A percentile compares a stretch with the other conserved stretches of the same genome.
phyloP scores from a whole-genome alignment of 1,140 invertebrate genomes.

The Telenomus remus region DNA sequence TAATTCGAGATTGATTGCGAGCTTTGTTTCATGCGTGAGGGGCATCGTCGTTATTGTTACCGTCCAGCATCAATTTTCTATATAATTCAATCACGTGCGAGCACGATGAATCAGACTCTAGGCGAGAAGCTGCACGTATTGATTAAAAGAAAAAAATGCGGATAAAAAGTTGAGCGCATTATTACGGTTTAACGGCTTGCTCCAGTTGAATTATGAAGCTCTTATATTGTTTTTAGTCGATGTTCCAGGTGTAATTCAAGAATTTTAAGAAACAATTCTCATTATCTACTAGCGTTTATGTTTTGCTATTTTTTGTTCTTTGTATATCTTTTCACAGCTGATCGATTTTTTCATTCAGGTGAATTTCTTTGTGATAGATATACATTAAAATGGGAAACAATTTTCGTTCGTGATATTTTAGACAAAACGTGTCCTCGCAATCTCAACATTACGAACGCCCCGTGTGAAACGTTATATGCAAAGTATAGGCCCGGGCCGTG shows the following conservation, averaged over 20 bases:
- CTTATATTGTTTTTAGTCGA: constrained; percentile 11
- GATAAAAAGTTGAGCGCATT: constrained; percentile 26
- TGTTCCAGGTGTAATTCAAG: no score
- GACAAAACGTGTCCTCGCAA: constrained; percentile 3
- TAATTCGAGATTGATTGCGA: constrained; percentile 13
- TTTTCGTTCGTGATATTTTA: no score
- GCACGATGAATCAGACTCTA: constrained; percentile 26
- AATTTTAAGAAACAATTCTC: no score
- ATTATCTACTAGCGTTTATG: no score
- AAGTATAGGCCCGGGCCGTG: constrained; percentile 29
- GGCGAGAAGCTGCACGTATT: constrained; percentile 16
- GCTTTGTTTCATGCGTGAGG: constrained; percentile 22
- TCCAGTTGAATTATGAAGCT: neutral
- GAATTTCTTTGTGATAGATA: no score
- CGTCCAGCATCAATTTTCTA: constrained; percentile 28
- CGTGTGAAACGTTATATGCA: constrained; percentile 1
- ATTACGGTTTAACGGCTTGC: constrained; percentile 28
- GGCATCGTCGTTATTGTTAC: constrained; percentile 26
- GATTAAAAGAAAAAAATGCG: constrained; percentile 27
- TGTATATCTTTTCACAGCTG: no score
- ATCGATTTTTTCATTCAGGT: no score
- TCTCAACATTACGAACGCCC: constrained; percentile 34
- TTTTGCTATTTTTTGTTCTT: no score
- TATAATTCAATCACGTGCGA: constrained; percentile 43
- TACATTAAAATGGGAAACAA: no score